Base-by-base conservation (phyloP, 2,797 vertebrate genomes). In the Chloroceryle inda region DNA sequence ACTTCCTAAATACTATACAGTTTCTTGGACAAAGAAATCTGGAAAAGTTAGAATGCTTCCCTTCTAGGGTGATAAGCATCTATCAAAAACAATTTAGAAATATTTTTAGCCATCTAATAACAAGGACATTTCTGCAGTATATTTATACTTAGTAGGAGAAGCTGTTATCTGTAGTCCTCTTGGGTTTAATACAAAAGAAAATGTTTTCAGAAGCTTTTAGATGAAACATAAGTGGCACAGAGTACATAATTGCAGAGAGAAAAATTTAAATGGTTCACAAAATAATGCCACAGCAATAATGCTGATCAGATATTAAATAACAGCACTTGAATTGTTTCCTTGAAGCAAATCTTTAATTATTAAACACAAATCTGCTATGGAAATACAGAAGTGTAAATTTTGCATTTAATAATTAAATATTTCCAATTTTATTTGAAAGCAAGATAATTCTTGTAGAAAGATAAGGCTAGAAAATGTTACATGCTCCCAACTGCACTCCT, bases 261-360 rank as follows among this genome's bases (percentile, higher is more conserved):
- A 81, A 35, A 83, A 42, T 61, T 61, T 1, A 75, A 84, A 45
- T 45, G 0, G 1, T 2, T 66, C 3, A 1, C 8, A 62, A 78
- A 95, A 62, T 14, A 68, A 7, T 59, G 6, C 2, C 21, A 61
- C 7, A 44, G 5, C 10, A 90, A 67, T 81, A 52, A 61, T 69
- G 6, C 4, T 1, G 4, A n/a, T 78, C 27, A 79, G 83, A 69
- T 84, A 84, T 64, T 81, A 73, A 94, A 77, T 89, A 83, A 88
- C 9, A 42, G 66, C 7, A 5, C 56, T 82, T 89, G 5, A 13
- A 85, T 45, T 91, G 15, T 91, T 94, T 92, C 23, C 44, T 88
- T 89, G 69, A 91, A 92, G 42, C 1, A 61, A 83, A 8, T 26
- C n/a, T 77, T 91, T 91, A 79, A 87, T 93, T 91, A 94, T 94